A percentile compares a stretch with the other conserved stretches of the same genome.
These are phyloP conservation scores for Penelope pileata DNA, from an alignment of 2,113 vertebrate species.

Conservation along the genomic window DNA sequence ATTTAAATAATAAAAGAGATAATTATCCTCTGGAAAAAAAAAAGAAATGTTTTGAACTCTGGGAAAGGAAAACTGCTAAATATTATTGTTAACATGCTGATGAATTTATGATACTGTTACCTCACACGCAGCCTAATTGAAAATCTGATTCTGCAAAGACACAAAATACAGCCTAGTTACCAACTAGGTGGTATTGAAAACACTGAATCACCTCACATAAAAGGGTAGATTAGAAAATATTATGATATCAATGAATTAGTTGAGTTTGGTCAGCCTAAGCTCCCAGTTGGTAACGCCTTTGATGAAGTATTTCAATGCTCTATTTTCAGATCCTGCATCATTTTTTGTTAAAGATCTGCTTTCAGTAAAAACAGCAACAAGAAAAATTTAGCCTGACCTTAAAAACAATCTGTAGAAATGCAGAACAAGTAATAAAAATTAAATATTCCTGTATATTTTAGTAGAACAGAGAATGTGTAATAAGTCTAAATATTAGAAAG, in stretches of 20 bases:
- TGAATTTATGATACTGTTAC: neutral
- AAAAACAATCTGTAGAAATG: neutral
- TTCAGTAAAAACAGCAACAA: neutral
- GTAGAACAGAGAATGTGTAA: neutral
- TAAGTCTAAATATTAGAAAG: neutral
- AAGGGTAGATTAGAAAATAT: neutral
- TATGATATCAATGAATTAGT: neutral
- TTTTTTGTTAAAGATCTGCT: neutral
- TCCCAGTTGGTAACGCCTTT: neutral
- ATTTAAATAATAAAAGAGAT: neutral
- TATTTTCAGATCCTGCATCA: neutral
- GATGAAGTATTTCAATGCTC: neutral
- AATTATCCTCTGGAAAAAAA: neutral
- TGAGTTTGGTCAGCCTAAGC: neutral
- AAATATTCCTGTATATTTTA: neutral
- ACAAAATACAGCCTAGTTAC: neutral
- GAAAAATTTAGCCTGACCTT: neutral
- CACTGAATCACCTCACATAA: neutral
- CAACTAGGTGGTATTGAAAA: neutral
- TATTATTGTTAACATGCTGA: neutral
- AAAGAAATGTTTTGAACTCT: slow-evolving; percentile 15
- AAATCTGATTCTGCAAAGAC: neutral
- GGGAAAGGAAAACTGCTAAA: neutral
- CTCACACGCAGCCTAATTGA: neutral
- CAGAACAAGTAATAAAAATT: neutral